Percentiles rank a stretch among this genome's conserved stretches.
phyloP scores from a whole-genome alignment of 37 sponge, comb jelly and placozoan species.

The Chondrilla cf. caribensis region DNA sequence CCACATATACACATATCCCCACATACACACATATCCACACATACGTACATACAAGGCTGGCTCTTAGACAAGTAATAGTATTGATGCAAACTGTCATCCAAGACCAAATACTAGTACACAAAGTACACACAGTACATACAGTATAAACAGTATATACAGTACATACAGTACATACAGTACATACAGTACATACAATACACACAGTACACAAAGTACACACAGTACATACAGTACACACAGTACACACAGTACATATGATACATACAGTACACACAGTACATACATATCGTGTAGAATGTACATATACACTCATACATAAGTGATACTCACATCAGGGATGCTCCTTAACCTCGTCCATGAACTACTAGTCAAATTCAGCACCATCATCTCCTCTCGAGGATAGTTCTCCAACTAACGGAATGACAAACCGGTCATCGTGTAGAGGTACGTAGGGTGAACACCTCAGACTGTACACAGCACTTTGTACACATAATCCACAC shows the following conservation, averaged over 20 bases:
- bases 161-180: too few species aligned
- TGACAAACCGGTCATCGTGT: neutral
- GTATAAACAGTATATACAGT: too few species aligned
- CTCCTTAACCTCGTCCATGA: neutral
- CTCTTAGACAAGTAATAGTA: neutral
- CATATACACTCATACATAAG: neutral
- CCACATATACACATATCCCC: neutral
- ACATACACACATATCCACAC: neutral
- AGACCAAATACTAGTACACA: too few species aligned
- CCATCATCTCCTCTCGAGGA: conserved; percentile 37
- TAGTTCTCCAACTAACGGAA: conserved; percentile 17
- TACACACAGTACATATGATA: too few species aligned
- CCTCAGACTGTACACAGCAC: too few species aligned
- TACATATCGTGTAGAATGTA: neutral
- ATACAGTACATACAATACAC: too few species aligned
- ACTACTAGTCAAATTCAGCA: conserved; percentile 8
- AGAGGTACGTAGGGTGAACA: neutral
- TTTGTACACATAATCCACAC: too few species aligned
- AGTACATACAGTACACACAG: too few species aligned
- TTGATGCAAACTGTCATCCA: too few species aligned
- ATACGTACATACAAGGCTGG: neutral
- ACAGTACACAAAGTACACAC: too few species aligned
- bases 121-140: too few species aligned
- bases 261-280: too few species aligned
- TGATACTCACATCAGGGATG: neutral